Conservation (phyloP, 2,888 invertebrate genomes). For the Drosophila helvetica region DNA sequence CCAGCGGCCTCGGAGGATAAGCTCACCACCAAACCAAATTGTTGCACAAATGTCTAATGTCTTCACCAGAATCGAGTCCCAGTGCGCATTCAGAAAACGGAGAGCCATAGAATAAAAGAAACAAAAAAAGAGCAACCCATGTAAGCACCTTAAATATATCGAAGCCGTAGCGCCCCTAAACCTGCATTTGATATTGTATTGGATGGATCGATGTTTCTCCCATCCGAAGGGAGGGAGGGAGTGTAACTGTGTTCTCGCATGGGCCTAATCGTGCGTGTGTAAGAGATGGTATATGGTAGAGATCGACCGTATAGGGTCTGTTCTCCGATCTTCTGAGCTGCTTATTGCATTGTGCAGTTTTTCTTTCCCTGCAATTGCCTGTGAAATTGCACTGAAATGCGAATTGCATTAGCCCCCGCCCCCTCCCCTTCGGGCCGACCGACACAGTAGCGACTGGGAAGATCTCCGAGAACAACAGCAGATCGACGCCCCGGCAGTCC, state of each 20-base stretch:
- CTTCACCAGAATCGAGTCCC: conserved; percentile 18
- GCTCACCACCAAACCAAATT: conserved; percentile 79
- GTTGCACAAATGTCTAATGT: conserved; percentile 69
- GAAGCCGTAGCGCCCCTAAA: conserved; percentile 40
- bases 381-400: conserved; percentile 73
- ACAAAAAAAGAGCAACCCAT: conserved; percentile 66
- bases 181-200: conserved; percentile 40
- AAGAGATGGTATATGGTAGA: conserved; percentile 45
- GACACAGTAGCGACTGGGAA: conserved; percentile 23
- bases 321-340: conserved; percentile 57
- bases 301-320: not conserved
- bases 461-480: conserved; percentile 18
- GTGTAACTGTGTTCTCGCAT: conserved; percentile 58
- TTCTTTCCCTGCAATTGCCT: conserved; percentile 61
- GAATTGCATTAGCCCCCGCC: conserved; percentile 71
- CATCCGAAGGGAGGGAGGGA: not conserved
- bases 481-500: conserved; percentile 66
- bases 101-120: conserved; percentile 17
- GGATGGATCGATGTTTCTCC: conserved; percentile 4
- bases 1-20: conserved; percentile 58
- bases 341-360: conserved; percentile 65
- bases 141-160: conserved; percentile 77
- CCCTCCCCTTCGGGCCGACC: not conserved
- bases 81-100: not conserved
- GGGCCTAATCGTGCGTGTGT: conserved; percentile 66